phyloP scores from a whole-genome alignment of 2,888 invertebrate species.

The Heliconius erato region DNA sequence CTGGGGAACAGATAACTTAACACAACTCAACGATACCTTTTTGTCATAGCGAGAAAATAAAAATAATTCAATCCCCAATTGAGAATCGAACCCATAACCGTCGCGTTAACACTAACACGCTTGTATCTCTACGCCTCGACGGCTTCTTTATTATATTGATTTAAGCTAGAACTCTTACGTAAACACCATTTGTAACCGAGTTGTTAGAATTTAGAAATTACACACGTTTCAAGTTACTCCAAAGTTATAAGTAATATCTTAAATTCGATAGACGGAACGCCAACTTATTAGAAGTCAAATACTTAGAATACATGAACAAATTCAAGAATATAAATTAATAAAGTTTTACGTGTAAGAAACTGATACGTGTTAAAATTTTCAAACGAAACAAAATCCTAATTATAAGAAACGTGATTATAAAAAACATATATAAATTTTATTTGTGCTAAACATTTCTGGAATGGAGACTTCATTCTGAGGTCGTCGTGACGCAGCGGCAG shows the following conservation, averaged over 20 bases:
- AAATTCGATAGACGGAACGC: slow-evolving; percentile 34
- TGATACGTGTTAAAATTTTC: background rate
- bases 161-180: background rate
- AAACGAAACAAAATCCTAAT: background rate
- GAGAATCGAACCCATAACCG: background rate
- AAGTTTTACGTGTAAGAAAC: slow-evolving; percentile 30
- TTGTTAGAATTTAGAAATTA: slow-evolving; percentile 31
- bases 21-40: too few species aligned
- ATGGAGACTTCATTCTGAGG: too few species aligned
- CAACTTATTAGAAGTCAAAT: slow-evolving; percentile 37
- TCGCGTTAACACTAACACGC: background rate
- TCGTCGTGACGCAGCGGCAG: too few species aligned
- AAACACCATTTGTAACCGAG: slow-evolving; percentile 5
- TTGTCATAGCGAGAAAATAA: background rate
- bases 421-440: too few species aligned
- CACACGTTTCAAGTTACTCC: slow-evolving; percentile 26
- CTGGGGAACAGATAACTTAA: too few species aligned
- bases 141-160: background rate
- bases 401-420: background rate
- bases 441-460: too few species aligned
- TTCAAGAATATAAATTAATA: slow-evolving; percentile 23
- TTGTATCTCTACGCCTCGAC: too few species aligned
- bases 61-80: background rate
- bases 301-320: slow-evolving; percentile 24
- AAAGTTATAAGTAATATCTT: slow-evolving; percentile 29